Evolutionary conservation across 1,140 invertebrate genomes (phyloP), one percentile per base, ranked within the genome.

Genomic region (Stegodyphus dumicola): DNA sequence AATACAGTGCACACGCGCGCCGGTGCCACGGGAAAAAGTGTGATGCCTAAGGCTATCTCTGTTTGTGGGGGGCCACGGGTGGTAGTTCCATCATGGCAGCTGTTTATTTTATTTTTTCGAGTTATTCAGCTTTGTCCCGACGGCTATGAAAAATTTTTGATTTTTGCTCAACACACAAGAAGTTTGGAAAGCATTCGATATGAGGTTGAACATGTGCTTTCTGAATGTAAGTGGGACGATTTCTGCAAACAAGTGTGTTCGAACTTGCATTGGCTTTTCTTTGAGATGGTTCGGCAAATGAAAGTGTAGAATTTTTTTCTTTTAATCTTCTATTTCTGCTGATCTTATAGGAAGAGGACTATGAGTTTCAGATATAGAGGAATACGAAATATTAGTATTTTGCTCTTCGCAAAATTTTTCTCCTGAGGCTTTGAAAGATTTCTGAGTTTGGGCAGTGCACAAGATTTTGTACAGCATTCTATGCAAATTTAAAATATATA

Each of bases 81-180:
- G 67, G 48, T 56, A 33, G 74, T 81, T 64, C 70, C 51, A 66
- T n/a, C 33, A 74, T 74, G 79, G 51, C 70, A 83, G 79, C 54
- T 83, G 79, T 74, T 83, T 83, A 83, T 83, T 83, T 75, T 52
- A 83, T 66, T 73, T 83, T 69, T 83, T 81, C 18, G 54, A 48
- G 79, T 15, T 51, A 56, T 70, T 74, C 70, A 83, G 53, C 65
- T 77, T 65, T 66, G 69, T 6, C n/a, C 70, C 56, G 15, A 49
- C 53, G 69, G 79, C 69, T 7, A 67, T 54, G 17, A 70, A 74
- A 65, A 74, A 73, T 73, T 71, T 80, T 75, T 73, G 79, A n/a
- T 75, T 53, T 83, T 83, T 83, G 60, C 74, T 18, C 33, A 65
- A 83, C 71, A 74, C 49, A 33, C 33, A 33, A 65, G 60, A 83